Evolutionary conservation across 2,797 vertebrate genomes (phyloP).

Genomic region (Notoglanidium macrostoma): DNA sequence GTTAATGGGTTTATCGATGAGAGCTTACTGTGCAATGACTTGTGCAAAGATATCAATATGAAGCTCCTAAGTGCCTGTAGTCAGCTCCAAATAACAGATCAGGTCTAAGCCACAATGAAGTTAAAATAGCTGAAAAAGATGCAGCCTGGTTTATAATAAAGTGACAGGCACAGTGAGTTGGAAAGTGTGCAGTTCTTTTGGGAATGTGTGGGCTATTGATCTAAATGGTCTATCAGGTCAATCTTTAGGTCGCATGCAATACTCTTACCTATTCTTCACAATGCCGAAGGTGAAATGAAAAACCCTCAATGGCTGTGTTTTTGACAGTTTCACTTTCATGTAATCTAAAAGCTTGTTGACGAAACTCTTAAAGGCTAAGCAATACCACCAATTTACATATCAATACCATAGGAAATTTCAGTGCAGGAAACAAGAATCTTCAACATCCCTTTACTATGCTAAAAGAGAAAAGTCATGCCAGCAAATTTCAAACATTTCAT

Average conservation of each 20-base stretch:
- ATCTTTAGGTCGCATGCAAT: not conserved
- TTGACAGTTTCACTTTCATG: constrained; percentile 20
- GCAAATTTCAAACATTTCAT: constrained; percentile 41
- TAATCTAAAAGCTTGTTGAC: constrained; percentile 43
- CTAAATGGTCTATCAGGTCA: not conserved
- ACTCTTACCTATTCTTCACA: not conserved
- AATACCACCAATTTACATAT: constrained; percentile 48
- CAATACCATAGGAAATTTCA: constrained; percentile 48
- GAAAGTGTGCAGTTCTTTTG: not conserved
- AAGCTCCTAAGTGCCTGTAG: not conserved
- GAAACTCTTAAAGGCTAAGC: constrained; percentile 11
- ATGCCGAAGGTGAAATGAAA: constrained; percentile 10
- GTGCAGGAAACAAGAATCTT: constrained; percentile 31
- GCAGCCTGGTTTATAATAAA: not conserved
- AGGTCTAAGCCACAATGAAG: not conserved
- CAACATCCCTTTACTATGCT: constrained; percentile 30
- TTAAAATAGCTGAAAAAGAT: not conserved
- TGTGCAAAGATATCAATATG: constrained; percentile 17
- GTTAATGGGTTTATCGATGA: constrained; percentile 26
- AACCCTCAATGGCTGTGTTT: not conserved
- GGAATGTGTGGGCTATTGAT: not conserved
- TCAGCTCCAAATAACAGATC: not conserved
- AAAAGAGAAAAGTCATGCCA: constrained; percentile 33
- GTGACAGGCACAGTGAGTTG: not conserved
- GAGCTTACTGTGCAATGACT: not conserved